These are phyloP conservation scores for Ovibos moschatus DNA, from an alignment of 2,113 vertebrate species.

Conservation along the genomic window DNA sequence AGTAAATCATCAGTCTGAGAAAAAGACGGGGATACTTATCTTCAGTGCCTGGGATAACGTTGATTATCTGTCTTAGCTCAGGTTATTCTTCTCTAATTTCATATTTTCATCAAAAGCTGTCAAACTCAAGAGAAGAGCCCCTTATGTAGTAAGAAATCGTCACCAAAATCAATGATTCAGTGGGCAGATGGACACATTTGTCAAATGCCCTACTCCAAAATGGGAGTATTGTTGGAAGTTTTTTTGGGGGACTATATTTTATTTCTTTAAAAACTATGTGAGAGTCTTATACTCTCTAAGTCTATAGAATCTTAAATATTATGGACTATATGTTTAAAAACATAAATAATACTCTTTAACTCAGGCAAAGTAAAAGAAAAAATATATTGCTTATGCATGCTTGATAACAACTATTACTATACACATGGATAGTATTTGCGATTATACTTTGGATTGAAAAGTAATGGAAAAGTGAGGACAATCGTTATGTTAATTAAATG, in stretches of 20 bases:
- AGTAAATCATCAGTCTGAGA: slow-evolving; percentile 24
- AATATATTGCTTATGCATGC: not conserved
- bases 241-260: not conserved
- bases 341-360: not conserved
- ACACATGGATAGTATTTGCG: not conserved
- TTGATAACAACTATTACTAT: slow-evolving; percentile 1
- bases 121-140: not conserved
- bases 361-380: not conserved
- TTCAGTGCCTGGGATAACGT: not conserved
- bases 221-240: not conserved
- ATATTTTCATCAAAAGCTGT: slow-evolving; percentile 56
- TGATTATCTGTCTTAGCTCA: not conserved
- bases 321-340: not conserved
- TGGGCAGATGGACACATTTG: not conserved
- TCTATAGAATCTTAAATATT: not conserved
- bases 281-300: not conserved
- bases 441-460: slow-evolving; percentile 23
- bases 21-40: not conserved
- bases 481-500: slow-evolving; percentile 54
- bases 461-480: slow-evolving; percentile 33
- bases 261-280: not conserved
- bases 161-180: not conserved
- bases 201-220: not conserved
- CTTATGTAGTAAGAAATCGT: not conserved
- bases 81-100: slow-evolving; percentile 47